A percentile compares a stretch with the other conserved stretches of the same genome.
phyloP scores from a whole-genome alignment of 2,888 invertebrate genomes.

The Drosophila mettleri region DNA sequence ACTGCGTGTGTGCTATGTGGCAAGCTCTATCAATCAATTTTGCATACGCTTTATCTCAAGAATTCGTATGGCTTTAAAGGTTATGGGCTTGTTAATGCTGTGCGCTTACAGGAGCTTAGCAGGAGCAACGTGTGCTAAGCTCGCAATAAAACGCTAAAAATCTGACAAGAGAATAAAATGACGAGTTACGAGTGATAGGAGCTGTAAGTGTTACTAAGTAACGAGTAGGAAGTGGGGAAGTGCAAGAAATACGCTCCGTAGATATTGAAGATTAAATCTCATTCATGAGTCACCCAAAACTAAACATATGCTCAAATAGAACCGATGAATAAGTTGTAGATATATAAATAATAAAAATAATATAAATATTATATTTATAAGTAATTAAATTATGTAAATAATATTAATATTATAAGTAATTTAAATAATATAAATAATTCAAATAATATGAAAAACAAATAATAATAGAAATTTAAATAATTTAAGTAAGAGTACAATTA shows the following conservation, averaged over 20 bases:
- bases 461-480: no score
- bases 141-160: slow-evolving; percentile 18
- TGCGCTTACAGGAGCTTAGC: slow-evolving; percentile 28
- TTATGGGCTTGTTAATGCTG: slow-evolving; percentile 37
- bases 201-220: background rate
- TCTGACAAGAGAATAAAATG: background rate
- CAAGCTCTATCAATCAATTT: slow-evolving; percentile 70
- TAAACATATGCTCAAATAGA: no score
- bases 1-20: slow-evolving; percentile 8
- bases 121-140: slow-evolving; percentile 46
- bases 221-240: background rate
- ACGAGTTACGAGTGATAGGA: no score
- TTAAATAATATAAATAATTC: no score
- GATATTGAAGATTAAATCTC: background rate
- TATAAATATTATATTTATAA: no score
- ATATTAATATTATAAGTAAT: no score
- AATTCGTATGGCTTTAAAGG: slow-evolving; percentile 67
- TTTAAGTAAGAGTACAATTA: no score
- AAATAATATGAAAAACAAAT: no score
- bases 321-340: no score
- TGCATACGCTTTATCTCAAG: slow-evolving; percentile 67
- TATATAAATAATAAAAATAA: no score
- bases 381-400: no score
- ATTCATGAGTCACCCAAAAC: no score
- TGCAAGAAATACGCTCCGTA: background rate